Base-by-base conservation (phyloP, 2,797 vertebrate species). In the Dermochelys coriacea region DNA sequence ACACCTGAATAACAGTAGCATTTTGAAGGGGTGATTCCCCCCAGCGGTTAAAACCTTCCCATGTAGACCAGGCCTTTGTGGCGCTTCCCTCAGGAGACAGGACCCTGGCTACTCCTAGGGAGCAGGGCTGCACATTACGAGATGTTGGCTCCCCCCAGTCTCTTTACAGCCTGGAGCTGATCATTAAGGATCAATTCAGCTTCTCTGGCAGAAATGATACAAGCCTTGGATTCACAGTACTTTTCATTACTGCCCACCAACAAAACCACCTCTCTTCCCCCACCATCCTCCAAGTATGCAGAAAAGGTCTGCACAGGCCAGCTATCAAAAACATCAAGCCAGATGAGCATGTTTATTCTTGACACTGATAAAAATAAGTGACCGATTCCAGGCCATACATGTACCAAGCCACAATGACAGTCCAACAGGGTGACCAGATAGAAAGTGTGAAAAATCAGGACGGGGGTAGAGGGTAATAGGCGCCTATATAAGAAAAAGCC, bases 271-370 rank as follows among this genome's bases (percentile, higher is more conserved):
- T 52, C 19, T 54, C 52, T 19, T 54, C 52, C 52, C 51, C 19
- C 7, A 21, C 19, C 19, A 25, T 27, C 55, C 29, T 12, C 12
- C 14, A 1, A 6, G 21, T 0, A 0, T 0, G 15, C 9, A n/a
- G 55, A 16, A 12, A 12, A 27, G 23, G 57, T 80, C 88, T 29
- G 45, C 57, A 74, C 0, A 0, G 41, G 75, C 34, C 80, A 88
- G 16, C 95, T 8, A 96, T 31, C 49, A 6, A 29, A 29, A 12
- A 12, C 10, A 57, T 0, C 0, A 16, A 61, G 15, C 87, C 87
- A 80, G 37, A 95, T 52, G 59, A 92, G 88, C 81, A 75, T 49
- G 77, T 97, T 97, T 96, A 95, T 97, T 96, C 91, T 41, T 1
- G 84, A 1, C 68, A 80, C 4, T 84, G 80, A 57, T 93, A 90